Evolutionary conservation across 1,140 invertebrate species (phyloP), one percentile per base, ranked within the genome.

Genomic region (Drosophila arawakana): DNA sequence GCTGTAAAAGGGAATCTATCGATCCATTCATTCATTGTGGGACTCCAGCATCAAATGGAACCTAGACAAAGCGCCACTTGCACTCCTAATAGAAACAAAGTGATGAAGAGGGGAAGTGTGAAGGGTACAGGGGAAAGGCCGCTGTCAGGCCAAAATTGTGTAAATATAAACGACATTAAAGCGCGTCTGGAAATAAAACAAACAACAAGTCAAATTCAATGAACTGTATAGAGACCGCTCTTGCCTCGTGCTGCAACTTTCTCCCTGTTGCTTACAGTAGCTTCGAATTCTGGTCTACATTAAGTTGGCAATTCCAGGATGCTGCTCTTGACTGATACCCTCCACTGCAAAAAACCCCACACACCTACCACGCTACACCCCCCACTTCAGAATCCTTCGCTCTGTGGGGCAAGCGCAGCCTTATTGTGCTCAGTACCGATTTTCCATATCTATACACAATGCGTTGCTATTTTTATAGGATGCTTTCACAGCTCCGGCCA

Each of bases 141-240:
- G 54, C 2, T 49, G 68, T 58, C 41, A 68, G 43, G 55, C 58
- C 76, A 47, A 82, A 86, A 82, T 86, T 88, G 79, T 88, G 78
- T 86, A 86, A 88, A 86, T 88, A 86, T 88, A 88, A 88, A 82
- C 72, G 83, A 88, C 84, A 89, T 88, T 86, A 88, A 83, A 89
- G 77, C 84, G 73, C 84, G 83, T 80, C 80, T 86, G 73, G 76
- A 89, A 86, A 86, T 86, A 89, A 88, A 88, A 86, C 84, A 86
- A 86, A 86, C 84, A 86, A 67, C 80, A 80, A 80, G 73, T 88
- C 83, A 66, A 83, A 78, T 67, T 81, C 83, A 86, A 83, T 86
- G 83, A 86, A 86, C 83, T 86, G 83, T 76, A 62, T 37, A n/a
- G 46, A 68, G 78, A 50, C 60, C 30, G 46, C 52, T 18, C 30